These are phyloP conservation scores for Acridotheres tristis DNA, from an alignment of 2,797 vertebrate genomes.

Conservation along the genomic window DNA sequence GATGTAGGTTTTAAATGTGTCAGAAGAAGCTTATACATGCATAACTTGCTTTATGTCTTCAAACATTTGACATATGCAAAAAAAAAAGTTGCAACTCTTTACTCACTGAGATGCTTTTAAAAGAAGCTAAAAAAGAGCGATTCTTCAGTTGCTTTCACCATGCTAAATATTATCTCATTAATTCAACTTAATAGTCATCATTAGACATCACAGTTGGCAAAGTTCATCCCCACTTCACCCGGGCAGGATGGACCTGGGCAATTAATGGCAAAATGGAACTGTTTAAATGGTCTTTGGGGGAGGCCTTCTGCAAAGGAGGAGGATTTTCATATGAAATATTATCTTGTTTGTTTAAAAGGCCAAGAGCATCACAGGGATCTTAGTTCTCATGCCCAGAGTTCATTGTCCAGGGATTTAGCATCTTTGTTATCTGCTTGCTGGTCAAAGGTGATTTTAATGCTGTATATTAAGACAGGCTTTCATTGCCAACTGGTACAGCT, in stretches of 20 bases:
- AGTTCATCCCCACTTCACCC: not conserved
- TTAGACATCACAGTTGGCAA: not conserved
- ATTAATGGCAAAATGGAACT: not conserved
- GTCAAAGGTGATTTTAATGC: not conserved
- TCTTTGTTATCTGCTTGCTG: not conserved
- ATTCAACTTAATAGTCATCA: not conserved
- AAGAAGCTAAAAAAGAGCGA: not conserved
- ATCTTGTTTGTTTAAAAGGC: not conserved
- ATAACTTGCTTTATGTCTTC: constrained; percentile 3
- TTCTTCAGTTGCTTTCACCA: accelerated
- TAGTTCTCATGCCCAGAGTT: not conserved
- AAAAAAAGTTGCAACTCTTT: not conserved
- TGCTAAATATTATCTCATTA: not conserved
- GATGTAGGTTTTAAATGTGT: not conserved
- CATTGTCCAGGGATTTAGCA: not conserved
- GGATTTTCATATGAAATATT: accelerated
- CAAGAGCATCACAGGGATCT: not conserved
- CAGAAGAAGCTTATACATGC: not conserved
- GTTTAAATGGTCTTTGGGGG: not conserved
- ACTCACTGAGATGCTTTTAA: not conserved
- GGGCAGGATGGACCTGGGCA: not conserved
- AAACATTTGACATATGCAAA: not conserved
- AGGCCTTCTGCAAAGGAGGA: not conserved
- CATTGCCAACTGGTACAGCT: not conserved
- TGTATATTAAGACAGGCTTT: not conserved